A percentile compares a stretch with the other conserved stretches of the same genome.
Conservation (phyloP, 2,888 invertebrate species). For the Leistus spinibarbis region DNA sequence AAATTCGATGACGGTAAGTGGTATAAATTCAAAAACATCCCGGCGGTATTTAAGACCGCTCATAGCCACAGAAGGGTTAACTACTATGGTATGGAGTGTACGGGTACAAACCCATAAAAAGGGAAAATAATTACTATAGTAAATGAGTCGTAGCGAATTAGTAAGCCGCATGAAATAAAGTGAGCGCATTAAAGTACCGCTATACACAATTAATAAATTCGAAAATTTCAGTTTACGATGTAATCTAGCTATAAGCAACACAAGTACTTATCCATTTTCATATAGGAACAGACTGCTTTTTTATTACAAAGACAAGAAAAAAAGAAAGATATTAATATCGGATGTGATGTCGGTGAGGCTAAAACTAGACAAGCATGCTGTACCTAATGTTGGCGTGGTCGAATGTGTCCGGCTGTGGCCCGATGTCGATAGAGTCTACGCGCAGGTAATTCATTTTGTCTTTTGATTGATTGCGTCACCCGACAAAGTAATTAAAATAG, state of each 20-base stretch:
- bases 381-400: background rate
- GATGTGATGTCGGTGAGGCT: background rate
- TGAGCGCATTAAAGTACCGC: background rate
- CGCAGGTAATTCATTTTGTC: conserved; percentile 41
- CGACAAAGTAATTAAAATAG: conserved; percentile 47
- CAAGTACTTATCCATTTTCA: no score
- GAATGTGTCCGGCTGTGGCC: background rate
- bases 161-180: background rate
- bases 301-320: no score
- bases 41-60: no score
- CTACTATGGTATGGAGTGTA: no score
- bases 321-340: background rate
- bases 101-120: no score
- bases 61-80: no score
- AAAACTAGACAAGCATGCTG: background rate
- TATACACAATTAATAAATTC: background rate
- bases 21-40: no score
- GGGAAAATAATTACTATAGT: no score
- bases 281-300: background rate
- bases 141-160: background rate
- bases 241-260: background rate
- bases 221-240: background rate
- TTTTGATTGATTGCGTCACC: conserved; percentile 46
- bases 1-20: no score
- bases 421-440: conserved; percentile 1